Conservation (phyloP, 2,113 vertebrate species). For the Boleophthalmus pectinirostris region DNA sequence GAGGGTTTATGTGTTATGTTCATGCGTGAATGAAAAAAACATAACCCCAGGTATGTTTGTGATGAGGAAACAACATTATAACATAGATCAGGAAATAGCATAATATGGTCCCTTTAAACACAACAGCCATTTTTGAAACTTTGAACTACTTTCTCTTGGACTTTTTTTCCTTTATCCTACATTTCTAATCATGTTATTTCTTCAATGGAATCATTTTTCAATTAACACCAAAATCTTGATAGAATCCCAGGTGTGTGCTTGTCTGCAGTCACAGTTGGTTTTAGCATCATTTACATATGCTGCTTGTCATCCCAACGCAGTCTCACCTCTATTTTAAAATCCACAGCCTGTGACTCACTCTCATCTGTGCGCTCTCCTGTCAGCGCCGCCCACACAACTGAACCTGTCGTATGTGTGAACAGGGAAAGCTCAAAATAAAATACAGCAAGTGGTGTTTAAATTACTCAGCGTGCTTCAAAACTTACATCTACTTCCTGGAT, state of each 20-base stretch:
- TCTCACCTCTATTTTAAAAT: slow-evolving; percentile 75
- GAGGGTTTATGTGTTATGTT: too few relatives aligned
- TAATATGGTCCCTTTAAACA: too few relatives aligned
- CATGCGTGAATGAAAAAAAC: too few relatives aligned
- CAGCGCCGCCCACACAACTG: slow-evolving; percentile 71
- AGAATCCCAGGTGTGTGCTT: not conserved
- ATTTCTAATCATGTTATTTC: not conserved
- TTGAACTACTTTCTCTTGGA: not conserved
- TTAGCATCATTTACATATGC: slow-evolving; percentile 56
- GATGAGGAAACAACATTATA: too few relatives aligned
- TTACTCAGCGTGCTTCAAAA: slow-evolving; percentile 55
- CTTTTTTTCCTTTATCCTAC: not conserved
- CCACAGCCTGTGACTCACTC: slow-evolving; percentile 73
- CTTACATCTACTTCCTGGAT: not conserved
- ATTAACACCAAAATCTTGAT: not conserved
- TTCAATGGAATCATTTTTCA: not conserved
- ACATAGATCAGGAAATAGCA: too few relatives aligned
- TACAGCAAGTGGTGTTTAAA: slow-evolving; percentile 74
- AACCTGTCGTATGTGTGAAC: slow-evolving; percentile 57
- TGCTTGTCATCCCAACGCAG: slow-evolving; percentile 60
- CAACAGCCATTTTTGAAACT: not conserved
- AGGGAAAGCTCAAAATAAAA: slow-evolving; percentile 5
- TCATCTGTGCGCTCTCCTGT: slow-evolving; percentile 75
- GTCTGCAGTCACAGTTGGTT: not conserved
- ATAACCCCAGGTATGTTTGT: too few relatives aligned